phyloP scores from a whole-genome alignment of 1,140 invertebrate species.

The Ceratosolen fusciceps region DNA sequence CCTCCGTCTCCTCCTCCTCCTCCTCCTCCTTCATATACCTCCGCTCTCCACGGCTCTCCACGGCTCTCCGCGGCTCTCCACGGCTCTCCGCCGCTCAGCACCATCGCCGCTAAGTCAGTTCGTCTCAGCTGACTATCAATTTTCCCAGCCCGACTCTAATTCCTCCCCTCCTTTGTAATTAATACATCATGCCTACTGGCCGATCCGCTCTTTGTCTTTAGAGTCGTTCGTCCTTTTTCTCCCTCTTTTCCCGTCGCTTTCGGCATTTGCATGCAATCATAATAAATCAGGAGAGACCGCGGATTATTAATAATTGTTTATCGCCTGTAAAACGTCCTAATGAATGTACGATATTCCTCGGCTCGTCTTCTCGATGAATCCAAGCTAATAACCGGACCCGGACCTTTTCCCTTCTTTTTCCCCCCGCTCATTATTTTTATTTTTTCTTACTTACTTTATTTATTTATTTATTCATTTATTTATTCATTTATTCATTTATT shows the following conservation, averaged over 20 bases:
- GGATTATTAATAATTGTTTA: constrained; percentile 39
- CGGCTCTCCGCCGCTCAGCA: too few relatives aligned
- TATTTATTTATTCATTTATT: too few relatives aligned
- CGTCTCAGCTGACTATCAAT: constrained; percentile 55
- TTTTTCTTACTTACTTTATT: too few relatives aligned
- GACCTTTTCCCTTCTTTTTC: too few relatives aligned
- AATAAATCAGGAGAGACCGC: constrained; percentile 31
- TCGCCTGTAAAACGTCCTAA: constrained; percentile 2
- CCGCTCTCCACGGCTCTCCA: too few relatives aligned
- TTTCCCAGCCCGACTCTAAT: constrained; percentile 53
- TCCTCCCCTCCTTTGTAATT: constrained; percentile 54
- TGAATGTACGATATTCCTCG: background rate
- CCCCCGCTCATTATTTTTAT: too few relatives aligned
- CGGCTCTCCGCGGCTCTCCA: too few relatives aligned
- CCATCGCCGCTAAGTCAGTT: too few relatives aligned
- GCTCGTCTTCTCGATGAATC: background rate
- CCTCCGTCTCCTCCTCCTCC: background rate
- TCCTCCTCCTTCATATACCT: too few relatives aligned
- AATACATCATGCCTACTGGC: constrained; percentile 56
- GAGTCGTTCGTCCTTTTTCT: background rate
- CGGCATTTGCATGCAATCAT: constrained; percentile 35
- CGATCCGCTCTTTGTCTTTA: background rate
- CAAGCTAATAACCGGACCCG: too few relatives aligned
- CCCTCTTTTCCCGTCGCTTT: background rate
- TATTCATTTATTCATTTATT: too few relatives aligned